Evolutionary conservation across 2,113 vertebrate genomes (phyloP).

Genomic region (Emydocephalus ijimae): DNA sequence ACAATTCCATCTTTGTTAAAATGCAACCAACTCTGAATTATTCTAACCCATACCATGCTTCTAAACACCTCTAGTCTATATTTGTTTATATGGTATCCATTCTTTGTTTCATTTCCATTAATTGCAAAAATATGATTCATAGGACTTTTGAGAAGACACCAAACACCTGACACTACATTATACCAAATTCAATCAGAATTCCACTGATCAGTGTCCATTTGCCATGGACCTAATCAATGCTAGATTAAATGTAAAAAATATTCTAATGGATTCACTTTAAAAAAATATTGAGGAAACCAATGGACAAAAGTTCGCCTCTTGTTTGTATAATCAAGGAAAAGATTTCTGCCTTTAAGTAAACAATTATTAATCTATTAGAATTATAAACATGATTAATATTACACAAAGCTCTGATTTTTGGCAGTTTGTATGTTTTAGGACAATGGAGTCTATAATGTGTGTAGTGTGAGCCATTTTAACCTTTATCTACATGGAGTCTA

Average conservation of each 20-base stretch:
- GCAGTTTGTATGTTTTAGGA: neutral
- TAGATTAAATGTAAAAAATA: neutral
- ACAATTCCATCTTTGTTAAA: neutral
- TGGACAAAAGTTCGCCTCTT: neutral
- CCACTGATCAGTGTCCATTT: neutral
- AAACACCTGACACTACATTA: neutral
- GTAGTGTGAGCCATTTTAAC: neutral
- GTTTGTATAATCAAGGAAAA: neutral
- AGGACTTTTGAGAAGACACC: neutral
- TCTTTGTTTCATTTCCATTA: neutral
- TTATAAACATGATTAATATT: neutral
- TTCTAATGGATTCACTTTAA: neutral
- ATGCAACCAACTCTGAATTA: neutral
- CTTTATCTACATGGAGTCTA: neutral
- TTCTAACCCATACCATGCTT: neutral
- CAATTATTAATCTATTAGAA: neutral
- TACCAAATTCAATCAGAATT: neutral
- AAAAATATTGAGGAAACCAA: neutral
- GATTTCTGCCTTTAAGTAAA: neutral
- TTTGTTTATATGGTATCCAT: neutral
- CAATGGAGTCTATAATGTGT: neutral
- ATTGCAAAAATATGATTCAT: neutral
- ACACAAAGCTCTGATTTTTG: neutral
- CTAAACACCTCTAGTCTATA: neutral
- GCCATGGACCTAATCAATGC: neutral